phyloP scores from a whole-genome alignment of 2,113 vertebrate species.

The Ceratotherium simum region DNA sequence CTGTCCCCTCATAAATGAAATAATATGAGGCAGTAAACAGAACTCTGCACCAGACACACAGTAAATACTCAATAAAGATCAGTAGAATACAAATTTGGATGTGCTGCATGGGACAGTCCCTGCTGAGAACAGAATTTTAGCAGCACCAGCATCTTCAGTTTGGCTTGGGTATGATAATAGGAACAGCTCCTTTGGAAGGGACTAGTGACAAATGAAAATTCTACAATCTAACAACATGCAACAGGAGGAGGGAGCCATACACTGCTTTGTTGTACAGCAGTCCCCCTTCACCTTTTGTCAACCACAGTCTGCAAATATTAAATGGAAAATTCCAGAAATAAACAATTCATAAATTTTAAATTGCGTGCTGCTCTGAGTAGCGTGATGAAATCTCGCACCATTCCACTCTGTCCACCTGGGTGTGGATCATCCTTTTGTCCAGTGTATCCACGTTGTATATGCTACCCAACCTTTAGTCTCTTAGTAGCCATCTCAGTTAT shows the following conservation, averaged over 20 bases:
- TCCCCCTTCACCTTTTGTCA: too few species aligned
- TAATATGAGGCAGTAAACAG: conserved; percentile 38
- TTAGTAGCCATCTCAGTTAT: too few species aligned
- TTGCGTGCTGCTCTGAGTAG: too few species aligned
- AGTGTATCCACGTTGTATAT: too few species aligned
- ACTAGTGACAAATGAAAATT: conserved; percentile 55
- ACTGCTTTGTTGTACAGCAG: not conserved
- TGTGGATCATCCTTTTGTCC: too few species aligned
- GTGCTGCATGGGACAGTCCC: not conserved
- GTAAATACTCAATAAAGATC: conserved; percentile 64
- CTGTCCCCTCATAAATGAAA: conserved; percentile 56
- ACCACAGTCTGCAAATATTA: too few species aligned
- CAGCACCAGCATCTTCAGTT: conserved; percentile 51
- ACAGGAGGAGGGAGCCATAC: not conserved
- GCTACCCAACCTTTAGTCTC: too few species aligned
- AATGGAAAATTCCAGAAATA: too few species aligned
- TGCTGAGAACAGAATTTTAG: conserved; percentile 45
- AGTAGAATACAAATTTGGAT: conserved; percentile 61
- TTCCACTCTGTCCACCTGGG: too few species aligned
- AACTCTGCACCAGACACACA: conserved; percentile 40
- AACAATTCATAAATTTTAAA: too few species aligned
- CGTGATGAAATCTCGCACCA: too few species aligned
- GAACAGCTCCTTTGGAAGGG: conserved; percentile 26
- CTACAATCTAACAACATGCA: conserved; percentile 47
- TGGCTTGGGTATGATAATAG: conserved; percentile 34